Evolutionary conservation across 2,113 vertebrate species (phyloP), one percentile per base, ranked within the genome.

Genomic region (Hemichromis elongatus): DNA sequence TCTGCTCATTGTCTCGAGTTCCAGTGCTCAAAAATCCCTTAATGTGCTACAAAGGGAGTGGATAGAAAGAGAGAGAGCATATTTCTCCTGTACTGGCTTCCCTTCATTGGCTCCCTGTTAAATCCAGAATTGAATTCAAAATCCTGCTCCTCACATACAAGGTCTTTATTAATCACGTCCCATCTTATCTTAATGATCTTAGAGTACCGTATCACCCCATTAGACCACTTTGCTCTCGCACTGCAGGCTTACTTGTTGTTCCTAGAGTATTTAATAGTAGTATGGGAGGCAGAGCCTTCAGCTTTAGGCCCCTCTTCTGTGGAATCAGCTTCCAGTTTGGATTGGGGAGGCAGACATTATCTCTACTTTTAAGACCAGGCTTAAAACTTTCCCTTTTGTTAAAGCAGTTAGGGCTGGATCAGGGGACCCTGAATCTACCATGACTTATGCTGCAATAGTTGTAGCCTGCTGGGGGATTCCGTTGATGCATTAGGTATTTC

Each of bases 271-370:
- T 59, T 59, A 18, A 30, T 30, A 59, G 14, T 59, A 59, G 56
- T 30, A 30, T 30, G 55, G 55, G 55, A 57, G 13, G 55, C 1
- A 28, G 55, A 9, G 24, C 7, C 4, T 57, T 57, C 55, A 28
- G 2, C 9, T 28, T 57, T 57, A 57, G 24, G 55, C 0, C 24
- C 24, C 13, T 57, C 24, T 16, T 56, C 13, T 0, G 0, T 56
- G 24, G 55, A 56, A 56, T 13, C 24, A 56, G 13, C 24, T 56
- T 56, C 55, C 24, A 56, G 55, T 28, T 56, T 56, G 55, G 55
- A 56, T 9, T 57, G 0, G 0, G 0, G 55, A 57, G 55, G 28
- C 24, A 57, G 55, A 57, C 0, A 56, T 24, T 16, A 16, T 56
- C 55, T 56, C 24, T 56, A 56, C 13, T 16, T 56, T 56, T 5